A percentile compares a stretch with the other conserved stretches of the same genome.
These are phyloP conservation scores for Therioaphis trifolii DNA, from an alignment of 2,888 invertebrate genomes.

Conservation along the genomic window DNA sequence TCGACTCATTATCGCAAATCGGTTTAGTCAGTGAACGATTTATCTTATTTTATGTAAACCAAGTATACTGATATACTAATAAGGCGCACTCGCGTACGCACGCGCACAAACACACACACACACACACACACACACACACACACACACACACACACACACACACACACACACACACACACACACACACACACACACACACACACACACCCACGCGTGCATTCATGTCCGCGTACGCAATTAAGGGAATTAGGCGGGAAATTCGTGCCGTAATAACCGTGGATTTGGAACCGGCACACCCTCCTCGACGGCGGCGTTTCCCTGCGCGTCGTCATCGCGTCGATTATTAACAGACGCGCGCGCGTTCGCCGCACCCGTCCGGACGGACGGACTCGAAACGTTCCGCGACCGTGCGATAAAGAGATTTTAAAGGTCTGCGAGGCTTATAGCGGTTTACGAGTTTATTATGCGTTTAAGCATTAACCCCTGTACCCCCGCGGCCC, in stretches of 20 bases:
- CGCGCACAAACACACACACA: too few relatives aligned
- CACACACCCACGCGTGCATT: background rate
- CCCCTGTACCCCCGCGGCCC: background rate
- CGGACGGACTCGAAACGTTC: conserved; percentile 10
- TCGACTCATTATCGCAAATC: too few relatives aligned
- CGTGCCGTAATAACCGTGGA: background rate
- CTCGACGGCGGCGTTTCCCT: too few relatives aligned
- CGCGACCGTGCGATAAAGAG: conserved; percentile 43
- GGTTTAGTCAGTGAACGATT: too few relatives aligned
- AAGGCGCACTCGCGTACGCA: too few relatives aligned
- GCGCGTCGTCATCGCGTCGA: background rate
- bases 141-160: background rate
- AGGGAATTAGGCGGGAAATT: background rate
- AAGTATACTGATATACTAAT: too few relatives aligned
- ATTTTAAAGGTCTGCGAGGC: conserved; percentile 46
- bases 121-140: background rate
- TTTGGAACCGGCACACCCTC: background rate
- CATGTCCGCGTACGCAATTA: background rate
- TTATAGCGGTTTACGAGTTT: conserved; percentile 58
- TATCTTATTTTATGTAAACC: too few relatives aligned
- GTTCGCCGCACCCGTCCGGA: background rate
- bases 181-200: too few relatives aligned
- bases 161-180: too few relatives aligned
- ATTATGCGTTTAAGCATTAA: conserved; percentile 49
- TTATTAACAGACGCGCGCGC: background rate